Evolutionary conservation across 2,888 invertebrate species (phyloP).

Genomic region (Serripes groenlandicus): DNA sequence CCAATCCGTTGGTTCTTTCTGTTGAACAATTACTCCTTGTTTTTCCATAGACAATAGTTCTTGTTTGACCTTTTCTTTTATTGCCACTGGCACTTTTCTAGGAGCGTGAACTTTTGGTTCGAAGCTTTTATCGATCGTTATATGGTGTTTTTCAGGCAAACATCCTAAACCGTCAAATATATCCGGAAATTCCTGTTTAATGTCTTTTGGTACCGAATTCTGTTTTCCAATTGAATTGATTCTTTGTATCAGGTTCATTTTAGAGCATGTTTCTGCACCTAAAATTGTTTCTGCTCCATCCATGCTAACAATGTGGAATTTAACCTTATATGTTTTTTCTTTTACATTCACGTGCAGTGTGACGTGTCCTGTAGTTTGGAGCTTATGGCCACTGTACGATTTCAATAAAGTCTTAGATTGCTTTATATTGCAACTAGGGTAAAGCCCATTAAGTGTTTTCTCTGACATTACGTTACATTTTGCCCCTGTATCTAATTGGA

Average conservation of each 20-base stretch:
- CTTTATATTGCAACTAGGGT: neutral
- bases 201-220: slow-evolving; percentile 10
- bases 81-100: slow-evolving; percentile 42
- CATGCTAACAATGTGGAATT: slow-evolving; percentile 39
- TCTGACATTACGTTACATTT: slow-evolving; percentile 23
- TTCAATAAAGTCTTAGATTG: slow-evolving; percentile 5
- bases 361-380: neutral
- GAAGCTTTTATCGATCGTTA: slow-evolving; percentile 28
- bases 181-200: slow-evolving; percentile 21
- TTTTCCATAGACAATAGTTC: slow-evolving; percentile 55
- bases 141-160: slow-evolving; percentile 37
- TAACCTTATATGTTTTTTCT: slow-evolving; percentile 13
- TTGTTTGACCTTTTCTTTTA: slow-evolving; percentile 47
- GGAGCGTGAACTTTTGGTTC: slow-evolving; percentile 43
- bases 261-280: slow-evolving; percentile 26
- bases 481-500: slow-evolving; percentile 21
- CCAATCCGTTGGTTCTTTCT: slow-evolving; percentile 46
- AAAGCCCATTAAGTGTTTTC: slow-evolving; percentile 8
- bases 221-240: slow-evolving; percentile 13
- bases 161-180: slow-evolving; percentile 40
- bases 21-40: slow-evolving; percentile 57
- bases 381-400: slow-evolving; percentile 41
- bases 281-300: slow-evolving; percentile 18
- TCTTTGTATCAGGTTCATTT: slow-evolving; percentile 27
- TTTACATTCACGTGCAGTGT: slow-evolving; percentile 15